A percentile compares a stretch with the other conserved stretches of the same genome.
These are phyloP conservation scores for Meloidogyne hapla DNA, from an alignment of 1,140 invertebrate species.

Conservation along the genomic window DNA sequence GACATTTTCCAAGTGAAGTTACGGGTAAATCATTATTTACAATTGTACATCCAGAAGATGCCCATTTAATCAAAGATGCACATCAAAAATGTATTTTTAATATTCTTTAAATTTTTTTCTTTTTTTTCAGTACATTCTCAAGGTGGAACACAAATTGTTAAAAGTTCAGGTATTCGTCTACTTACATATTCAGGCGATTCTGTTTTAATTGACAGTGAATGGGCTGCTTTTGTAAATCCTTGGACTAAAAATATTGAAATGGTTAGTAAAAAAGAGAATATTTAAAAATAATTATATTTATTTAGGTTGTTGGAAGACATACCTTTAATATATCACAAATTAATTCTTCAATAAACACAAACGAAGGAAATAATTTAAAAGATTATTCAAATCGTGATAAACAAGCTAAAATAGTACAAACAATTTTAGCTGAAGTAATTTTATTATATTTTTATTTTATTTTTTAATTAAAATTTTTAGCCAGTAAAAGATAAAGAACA, in stretches of 20 bases:
- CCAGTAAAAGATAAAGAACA: neutral
- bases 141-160: slow-evolving; percentile 47
- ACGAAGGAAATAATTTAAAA: neutral
- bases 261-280: no score
- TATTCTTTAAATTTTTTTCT: slow-evolving; percentile 16
- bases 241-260: slow-evolving; percentile 72
- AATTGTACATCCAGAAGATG: slow-evolving; percentile 58
- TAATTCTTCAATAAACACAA: neutral
- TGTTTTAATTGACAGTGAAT: slow-evolving; percentile 74
- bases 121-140: slow-evolving; percentile 46
- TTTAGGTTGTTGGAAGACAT: slow-evolving; percentile 78
- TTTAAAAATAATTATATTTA: neutral
- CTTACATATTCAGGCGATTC: slow-evolving; percentile 53
- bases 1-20: slow-evolving; percentile 60
- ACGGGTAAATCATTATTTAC: slow-evolving; percentile 59
- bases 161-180: slow-evolving; percentile 50
- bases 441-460: neutral
- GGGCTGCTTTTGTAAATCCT: slow-evolving; percentile 88
- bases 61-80: slow-evolving; percentile 47
- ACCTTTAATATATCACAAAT: slow-evolving; percentile 66
- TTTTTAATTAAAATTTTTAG: neutral
- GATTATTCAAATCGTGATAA: neutral
- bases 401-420: neutral
- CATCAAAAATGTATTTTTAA: slow-evolving; percentile 55
- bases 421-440: neutral